These are phyloP conservation scores for Ailurus styani DNA, from an alignment of 2,113 vertebrate genomes.

Conservation along the genomic window DNA sequence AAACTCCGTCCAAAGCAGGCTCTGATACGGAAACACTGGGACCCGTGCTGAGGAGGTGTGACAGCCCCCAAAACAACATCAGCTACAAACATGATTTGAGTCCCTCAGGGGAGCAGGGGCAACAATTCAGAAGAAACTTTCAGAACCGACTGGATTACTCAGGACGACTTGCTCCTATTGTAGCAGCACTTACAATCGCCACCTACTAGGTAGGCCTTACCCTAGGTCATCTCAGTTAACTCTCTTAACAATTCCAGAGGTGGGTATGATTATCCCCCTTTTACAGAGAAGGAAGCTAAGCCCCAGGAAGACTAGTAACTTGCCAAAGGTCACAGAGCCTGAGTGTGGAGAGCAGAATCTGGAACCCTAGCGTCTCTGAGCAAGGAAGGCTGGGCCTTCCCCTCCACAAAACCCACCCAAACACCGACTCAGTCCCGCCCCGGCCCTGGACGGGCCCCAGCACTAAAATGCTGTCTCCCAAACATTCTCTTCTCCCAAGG, in stretches of 20 bases:
- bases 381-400: neutral
- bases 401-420: neutral
- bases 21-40: neutral
- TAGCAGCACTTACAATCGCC: neutral
- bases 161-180: neutral
- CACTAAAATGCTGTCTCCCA: neutral
- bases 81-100: neutral
- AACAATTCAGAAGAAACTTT: neutral
- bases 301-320: neutral
- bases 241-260: neutral
- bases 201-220: neutral
- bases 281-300: neutral
- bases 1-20: neutral
- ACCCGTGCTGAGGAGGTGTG: neutral
- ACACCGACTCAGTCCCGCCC: neutral
- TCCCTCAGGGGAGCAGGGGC: rapidly evolving
- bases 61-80: neutral
- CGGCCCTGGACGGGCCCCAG: neutral
- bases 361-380: neutral
- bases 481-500: neutral
- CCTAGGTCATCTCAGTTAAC: neutral
- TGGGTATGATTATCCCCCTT: neutral
- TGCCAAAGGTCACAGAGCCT: neutral
- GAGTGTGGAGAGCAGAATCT: neutral
- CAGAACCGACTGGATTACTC: neutral